Evolutionary conservation across 2,113 vertebrate species (phyloP).

Genomic region (Triplophysa rosa): DNA sequence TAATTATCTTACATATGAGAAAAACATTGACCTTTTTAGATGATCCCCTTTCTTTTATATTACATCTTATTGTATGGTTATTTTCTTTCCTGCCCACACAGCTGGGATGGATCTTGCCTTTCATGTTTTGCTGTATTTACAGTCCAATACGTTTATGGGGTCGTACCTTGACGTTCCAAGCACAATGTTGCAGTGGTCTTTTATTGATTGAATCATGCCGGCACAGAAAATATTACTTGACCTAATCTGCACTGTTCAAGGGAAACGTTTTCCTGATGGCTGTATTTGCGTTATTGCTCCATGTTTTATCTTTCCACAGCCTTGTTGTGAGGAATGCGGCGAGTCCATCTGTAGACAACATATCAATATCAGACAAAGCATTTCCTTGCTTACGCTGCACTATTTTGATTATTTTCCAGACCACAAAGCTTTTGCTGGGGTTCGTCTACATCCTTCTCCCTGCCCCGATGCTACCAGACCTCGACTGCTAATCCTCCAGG

Average conservation of each 20-base stretch:
- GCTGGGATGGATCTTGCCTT: background rate
- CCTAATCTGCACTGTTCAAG: slow-evolving; percentile 37
- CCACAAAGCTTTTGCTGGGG: slow-evolving; percentile 28
- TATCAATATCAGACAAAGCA: slow-evolving; percentile 40
- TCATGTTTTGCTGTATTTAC: background rate
- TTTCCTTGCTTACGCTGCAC: slow-evolving; percentile 27
- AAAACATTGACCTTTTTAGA: slow-evolving; percentile 13
- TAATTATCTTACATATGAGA: background rate
- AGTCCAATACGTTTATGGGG: background rate
- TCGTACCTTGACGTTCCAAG: background rate
- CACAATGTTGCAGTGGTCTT: background rate
- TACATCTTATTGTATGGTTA: background rate
- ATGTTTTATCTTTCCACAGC: slow-evolving; percentile 26
- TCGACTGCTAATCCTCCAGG: slow-evolving; percentile 44
- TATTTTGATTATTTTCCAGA: slow-evolving; percentile 41
- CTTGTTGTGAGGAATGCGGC: background rate
- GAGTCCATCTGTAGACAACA: slow-evolving; percentile 9
- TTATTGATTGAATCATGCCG: slow-evolving; percentile 29
- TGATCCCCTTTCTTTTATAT: background rate
- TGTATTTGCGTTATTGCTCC: slow-evolving; percentile 30
- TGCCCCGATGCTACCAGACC: background rate
- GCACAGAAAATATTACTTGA: slow-evolving; percentile 40
- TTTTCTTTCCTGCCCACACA: background rate
- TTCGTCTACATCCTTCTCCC: slow-evolving; percentile 16
- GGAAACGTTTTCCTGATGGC: slow-evolving; percentile 36